Percentiles rank a stretch among this genome's conserved stretches.
Evolutionary conservation across 2,888 invertebrate genomes (phyloP).

Genomic region (Campoletis raptor): DNA sequence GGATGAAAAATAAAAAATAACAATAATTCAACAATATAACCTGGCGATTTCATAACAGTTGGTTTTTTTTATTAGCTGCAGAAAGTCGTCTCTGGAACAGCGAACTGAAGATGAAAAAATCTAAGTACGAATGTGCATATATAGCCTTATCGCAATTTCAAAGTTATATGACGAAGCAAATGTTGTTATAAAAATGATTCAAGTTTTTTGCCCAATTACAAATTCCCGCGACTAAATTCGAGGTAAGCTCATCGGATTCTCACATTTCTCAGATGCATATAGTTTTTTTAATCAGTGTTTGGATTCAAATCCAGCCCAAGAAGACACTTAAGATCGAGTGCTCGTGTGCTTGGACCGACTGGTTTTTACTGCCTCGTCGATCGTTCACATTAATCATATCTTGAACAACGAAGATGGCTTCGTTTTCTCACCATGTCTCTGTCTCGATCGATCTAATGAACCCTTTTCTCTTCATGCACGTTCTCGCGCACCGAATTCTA

Average conservation of each 20-base stretch:
- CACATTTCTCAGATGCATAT: background rate
- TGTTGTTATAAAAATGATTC: background rate
- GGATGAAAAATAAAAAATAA: slow-evolving; percentile 15
- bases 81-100: background rate
- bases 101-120: background rate
- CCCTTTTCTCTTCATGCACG: slow-evolving; percentile 47
- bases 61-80: background rate
- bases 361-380: slow-evolving; percentile 75
- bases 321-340: slow-evolving; percentile 29
- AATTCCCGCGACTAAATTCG: background rate
- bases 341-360: slow-evolving; percentile 73
- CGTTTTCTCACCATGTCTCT: slow-evolving; percentile 59
- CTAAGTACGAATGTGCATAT: background rate
- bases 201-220: background rate
- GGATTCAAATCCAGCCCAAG: background rate
- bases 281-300: background rate
- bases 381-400: slow-evolving; percentile 78
- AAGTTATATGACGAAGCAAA: background rate
- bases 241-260: background rate
- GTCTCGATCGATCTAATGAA: slow-evolving; percentile 49
- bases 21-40: slow-evolving; percentile 34
- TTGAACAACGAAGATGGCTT: slow-evolving; percentile 75
- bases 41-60: slow-evolving; percentile 3
- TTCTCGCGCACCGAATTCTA: background rate
- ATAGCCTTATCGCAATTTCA: background rate